A percentile compares a stretch with the other conserved stretches of the same genome.
Evolutionary conservation across 2,888 invertebrate species (phyloP).

Genomic region (Eupithecia exiguata): DNA sequence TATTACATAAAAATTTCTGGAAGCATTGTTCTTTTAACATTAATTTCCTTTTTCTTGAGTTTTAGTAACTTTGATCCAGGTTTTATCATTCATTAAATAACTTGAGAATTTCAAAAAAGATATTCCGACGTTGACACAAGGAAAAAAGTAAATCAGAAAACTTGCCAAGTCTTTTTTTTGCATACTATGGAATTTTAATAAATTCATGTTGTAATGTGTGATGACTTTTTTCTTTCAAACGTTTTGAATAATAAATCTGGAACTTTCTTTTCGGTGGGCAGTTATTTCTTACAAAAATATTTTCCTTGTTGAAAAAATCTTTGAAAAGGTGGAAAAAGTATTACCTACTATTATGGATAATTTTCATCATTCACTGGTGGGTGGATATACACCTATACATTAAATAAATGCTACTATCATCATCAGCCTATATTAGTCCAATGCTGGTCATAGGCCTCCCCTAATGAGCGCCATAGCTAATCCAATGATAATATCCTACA

Average conservation of each 20-base stretch:
- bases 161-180: conserved; percentile 34
- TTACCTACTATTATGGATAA: neutral
- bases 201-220: conserved; percentile 42
- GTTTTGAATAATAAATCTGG: conserved; percentile 40
- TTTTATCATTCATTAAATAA: conserved; percentile 29
- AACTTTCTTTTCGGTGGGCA: conserved; percentile 27
- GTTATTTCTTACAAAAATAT: neutral
- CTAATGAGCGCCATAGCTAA: too few relatives aligned
- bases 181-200: conserved; percentile 42
- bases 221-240: conserved; percentile 31
- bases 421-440: too few relatives aligned
- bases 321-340: too few relatives aligned
- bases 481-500: neutral
- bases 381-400: neutral
- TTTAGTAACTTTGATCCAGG: conserved; percentile 9
- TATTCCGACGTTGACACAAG: conserved; percentile 24
- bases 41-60: neutral
- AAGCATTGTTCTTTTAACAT: neutral
- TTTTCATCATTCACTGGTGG: too few relatives aligned
- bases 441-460: too few relatives aligned
- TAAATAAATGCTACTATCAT: neutral
- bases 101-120: conserved; percentile 20
- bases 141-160: conserved; percentile 32
- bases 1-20: neutral
- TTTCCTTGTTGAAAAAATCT: neutral